Evolutionary conservation across 2,888 invertebrate species (phyloP).

Genomic region (Enchytraeus crypticus): DNA sequence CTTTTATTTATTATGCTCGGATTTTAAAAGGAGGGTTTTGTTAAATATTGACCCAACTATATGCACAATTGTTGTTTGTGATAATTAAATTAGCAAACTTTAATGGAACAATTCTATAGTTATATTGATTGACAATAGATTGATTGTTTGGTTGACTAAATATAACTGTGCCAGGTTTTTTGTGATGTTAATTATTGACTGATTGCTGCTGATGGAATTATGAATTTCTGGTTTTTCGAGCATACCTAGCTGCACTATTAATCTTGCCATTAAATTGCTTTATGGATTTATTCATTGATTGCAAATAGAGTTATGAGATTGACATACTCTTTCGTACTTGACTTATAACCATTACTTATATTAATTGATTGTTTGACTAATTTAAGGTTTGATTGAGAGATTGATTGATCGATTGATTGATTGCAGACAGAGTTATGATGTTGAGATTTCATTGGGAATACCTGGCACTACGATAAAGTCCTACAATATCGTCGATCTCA

Average conservation of each 20-base stretch:
- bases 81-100: neutral
- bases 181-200: too few species aligned
- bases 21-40: neutral
- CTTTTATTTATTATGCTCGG: neutral
- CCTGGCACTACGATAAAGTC: slow-evolving; percentile 76
- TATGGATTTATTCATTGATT: too few species aligned
- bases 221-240: too few species aligned
- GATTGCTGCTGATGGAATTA: too few species aligned
- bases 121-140: too few species aligned
- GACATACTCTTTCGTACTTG: neutral
- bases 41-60: neutral
- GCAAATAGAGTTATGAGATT: too few species aligned
- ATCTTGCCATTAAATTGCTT: too few species aligned
- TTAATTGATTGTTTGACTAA: neutral
- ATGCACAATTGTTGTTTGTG: neutral
- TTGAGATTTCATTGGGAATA: slow-evolving; percentile 83
- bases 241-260: too few species aligned
- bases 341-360: neutral
- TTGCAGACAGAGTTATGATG: slow-evolving; percentile 90
- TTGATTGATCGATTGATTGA: slow-evolving; percentile 1
- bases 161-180: too few species aligned
- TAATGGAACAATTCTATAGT: neutral
- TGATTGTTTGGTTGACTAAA: too few species aligned
- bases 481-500: slow-evolving; percentile 85
- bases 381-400: neutral